Percentiles rank a stretch among this genome's conserved stretches.
Evolutionary conservation across 2,113 vertebrate species (phyloP).

Genomic region (Corydoras maculifer): DNA sequence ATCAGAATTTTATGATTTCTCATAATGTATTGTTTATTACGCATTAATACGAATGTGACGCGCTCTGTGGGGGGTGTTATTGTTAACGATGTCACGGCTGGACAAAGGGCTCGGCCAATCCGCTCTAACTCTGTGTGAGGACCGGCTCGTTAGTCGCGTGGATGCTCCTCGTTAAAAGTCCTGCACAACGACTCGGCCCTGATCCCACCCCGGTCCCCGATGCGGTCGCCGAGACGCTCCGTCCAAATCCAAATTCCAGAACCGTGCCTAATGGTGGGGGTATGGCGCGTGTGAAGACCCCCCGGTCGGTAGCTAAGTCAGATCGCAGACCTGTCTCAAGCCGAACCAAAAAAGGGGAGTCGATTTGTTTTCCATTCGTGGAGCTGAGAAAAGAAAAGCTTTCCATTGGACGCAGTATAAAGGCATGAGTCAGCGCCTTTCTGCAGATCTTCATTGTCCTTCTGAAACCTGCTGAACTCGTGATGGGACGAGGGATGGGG

Average conservation of each 20-base stretch:
- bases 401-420: neutral
- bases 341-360: neutral
- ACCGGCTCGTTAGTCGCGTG: no score
- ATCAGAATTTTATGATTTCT: no score
- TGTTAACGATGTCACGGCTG: no score
- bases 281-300: constrained; percentile 18
- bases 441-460: neutral
- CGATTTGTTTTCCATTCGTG: neutral
- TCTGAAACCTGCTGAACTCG: constrained; percentile 15
- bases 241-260: constrained; percentile 15
- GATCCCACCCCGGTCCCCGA: neutral
- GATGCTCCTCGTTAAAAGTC: neutral
- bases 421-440: neutral
- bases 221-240: neutral
- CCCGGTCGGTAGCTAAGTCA: constrained; percentile 4
- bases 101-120: no score
- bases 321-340: constrained; percentile 8
- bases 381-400: neutral
- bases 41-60: no score
- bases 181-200: neutral
- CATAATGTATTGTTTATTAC: no score
- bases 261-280: constrained; percentile 25
- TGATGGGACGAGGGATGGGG: neutral
- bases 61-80: no score
- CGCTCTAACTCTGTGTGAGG: no score